Percentiles rank a stretch among this genome's conserved stretches.
phyloP scores from a whole-genome alignment of 2,888 invertebrate species.

The Monopis laevigella region DNA sequence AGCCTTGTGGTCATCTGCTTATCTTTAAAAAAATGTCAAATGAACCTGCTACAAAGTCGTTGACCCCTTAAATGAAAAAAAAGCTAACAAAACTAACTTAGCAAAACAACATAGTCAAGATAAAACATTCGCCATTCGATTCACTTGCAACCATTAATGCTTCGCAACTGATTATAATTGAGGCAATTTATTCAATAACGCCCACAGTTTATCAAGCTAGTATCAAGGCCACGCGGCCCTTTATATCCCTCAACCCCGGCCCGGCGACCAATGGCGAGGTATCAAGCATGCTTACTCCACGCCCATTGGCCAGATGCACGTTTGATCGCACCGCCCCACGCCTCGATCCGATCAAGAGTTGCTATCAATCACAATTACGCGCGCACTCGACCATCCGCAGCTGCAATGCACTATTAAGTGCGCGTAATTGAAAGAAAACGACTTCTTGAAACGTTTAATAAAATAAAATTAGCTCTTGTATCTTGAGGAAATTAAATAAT shows the following conservation, averaged over 20 bases:
- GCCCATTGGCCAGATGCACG: slow-evolving; percentile 57
- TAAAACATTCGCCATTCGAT: too few relatives aligned
- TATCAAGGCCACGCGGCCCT: slow-evolving; percentile 26
- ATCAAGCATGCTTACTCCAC: slow-evolving; percentile 26
- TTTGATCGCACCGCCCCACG: slow-evolving; percentile 61
- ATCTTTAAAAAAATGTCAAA: too few relatives aligned
- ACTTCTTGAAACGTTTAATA: slow-evolving; percentile 3
- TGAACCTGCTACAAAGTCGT: too few relatives aligned
- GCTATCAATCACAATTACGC: slow-evolving; percentile 56
- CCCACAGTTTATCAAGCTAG: slow-evolving; percentile 9
- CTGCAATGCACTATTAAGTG: slow-evolving; percentile 22
- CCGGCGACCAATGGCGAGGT: slow-evolving; percentile 39
- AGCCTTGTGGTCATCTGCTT: too few relatives aligned
- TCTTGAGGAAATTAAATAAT: too few relatives aligned
- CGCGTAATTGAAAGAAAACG: slow-evolving; percentile 27
- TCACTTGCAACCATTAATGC: too few relatives aligned
- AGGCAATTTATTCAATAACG: not conserved
- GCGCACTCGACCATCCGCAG: slow-evolving; percentile 11
- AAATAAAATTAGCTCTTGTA: too few relatives aligned
- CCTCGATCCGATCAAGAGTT: slow-evolving; percentile 27
- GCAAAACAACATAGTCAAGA: too few relatives aligned
- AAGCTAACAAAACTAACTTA: too few relatives aligned
- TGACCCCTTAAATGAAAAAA: too few relatives aligned
- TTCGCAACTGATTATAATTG: too few relatives aligned
- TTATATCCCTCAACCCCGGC: slow-evolving; percentile 48